Percentiles rank a stretch among this genome's conserved stretches.
phyloP scores from a whole-genome alignment of 1,140 invertebrate species.

The Nephila pilipes region DNA sequence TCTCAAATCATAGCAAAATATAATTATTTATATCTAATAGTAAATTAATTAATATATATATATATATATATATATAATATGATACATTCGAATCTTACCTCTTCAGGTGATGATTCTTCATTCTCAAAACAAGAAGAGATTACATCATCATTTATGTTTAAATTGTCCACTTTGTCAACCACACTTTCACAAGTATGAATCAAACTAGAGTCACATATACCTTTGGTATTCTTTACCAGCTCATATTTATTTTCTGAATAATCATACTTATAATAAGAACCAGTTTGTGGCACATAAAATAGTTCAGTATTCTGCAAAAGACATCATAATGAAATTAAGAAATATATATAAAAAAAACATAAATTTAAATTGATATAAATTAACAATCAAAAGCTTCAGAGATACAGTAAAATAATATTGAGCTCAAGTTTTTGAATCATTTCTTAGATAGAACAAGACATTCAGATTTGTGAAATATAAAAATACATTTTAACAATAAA shows the following conservation, averaged over 20 bases:
- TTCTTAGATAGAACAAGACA: too few relatives aligned
- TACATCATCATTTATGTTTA: constrained; percentile 39
- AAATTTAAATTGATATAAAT: neutral
- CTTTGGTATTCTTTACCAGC: too few relatives aligned
- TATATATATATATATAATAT: too few relatives aligned
- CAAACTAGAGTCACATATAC: neutral
- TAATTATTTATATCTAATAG: too few relatives aligned
- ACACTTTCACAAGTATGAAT: constrained; percentile 47
- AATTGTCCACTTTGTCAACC: constrained; percentile 42
- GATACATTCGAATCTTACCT: neutral
- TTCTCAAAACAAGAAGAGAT: neutral
- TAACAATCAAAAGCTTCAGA: too few relatives aligned
- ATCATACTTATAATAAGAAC: constrained; percentile 57
- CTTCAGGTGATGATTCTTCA: neutral
- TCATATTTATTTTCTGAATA: constrained; percentile 57
- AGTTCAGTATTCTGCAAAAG: constrained; percentile 49
- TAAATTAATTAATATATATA: too few relatives aligned
- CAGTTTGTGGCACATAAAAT: constrained; percentile 52
- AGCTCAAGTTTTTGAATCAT: too few relatives aligned
- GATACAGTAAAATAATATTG: too few relatives aligned
- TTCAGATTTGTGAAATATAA: too few relatives aligned
- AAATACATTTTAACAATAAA: neutral
- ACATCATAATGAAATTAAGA: neutral
- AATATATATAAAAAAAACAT: neutral
- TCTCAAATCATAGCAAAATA: too few relatives aligned